A percentile compares a stretch with the other conserved stretches of the same genome.
phyloP scores from a whole-genome alignment of 2,888 invertebrate genomes.

The Auanema sp. region DNA sequence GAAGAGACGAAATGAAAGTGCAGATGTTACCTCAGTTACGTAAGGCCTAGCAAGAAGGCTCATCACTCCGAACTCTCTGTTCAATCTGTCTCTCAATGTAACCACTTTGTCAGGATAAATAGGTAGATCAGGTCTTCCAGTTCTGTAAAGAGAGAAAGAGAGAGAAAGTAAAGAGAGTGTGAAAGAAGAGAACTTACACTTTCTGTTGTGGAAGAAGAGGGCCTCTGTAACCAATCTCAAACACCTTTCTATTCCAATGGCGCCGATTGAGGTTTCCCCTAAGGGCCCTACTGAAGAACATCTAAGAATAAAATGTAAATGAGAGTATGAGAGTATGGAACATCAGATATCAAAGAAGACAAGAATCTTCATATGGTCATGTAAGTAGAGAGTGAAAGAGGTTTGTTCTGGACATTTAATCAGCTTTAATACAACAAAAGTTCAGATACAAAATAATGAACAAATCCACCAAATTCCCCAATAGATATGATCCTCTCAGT shows the following conservation, averaged over 20 bases:
- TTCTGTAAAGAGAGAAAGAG: constrained; percentile 40
- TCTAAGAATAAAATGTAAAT: constrained; percentile 15
- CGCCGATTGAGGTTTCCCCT: constrained; percentile 49
- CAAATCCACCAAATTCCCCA: no score
- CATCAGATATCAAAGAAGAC: background rate
- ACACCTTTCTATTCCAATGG: constrained; percentile 60
- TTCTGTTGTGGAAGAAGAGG: constrained; percentile 53
- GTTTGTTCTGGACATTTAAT: no score
- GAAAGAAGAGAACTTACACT: constrained; percentile 45
- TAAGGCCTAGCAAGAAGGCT: constrained; percentile 56
- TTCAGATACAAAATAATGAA: no score
- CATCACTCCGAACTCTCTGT: constrained; percentile 58
- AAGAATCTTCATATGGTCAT: no score
- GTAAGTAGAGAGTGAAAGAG: no score
- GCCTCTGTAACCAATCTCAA: constrained; percentile 62
- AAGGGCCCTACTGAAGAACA: constrained; percentile 34
- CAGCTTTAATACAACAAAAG: no score
- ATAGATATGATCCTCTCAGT: no score
- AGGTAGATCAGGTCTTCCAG: constrained; percentile 53
- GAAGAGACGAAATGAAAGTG: constrained; percentile 2
- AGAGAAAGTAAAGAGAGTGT: background rate
- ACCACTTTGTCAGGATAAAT: constrained; percentile 40
- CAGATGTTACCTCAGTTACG: constrained; percentile 39
- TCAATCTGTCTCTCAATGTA: constrained; percentile 43
- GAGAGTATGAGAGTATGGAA: background rate